phyloP scores from a whole-genome alignment of 2,113 vertebrate genomes.

The Albula glossodonta region DNA sequence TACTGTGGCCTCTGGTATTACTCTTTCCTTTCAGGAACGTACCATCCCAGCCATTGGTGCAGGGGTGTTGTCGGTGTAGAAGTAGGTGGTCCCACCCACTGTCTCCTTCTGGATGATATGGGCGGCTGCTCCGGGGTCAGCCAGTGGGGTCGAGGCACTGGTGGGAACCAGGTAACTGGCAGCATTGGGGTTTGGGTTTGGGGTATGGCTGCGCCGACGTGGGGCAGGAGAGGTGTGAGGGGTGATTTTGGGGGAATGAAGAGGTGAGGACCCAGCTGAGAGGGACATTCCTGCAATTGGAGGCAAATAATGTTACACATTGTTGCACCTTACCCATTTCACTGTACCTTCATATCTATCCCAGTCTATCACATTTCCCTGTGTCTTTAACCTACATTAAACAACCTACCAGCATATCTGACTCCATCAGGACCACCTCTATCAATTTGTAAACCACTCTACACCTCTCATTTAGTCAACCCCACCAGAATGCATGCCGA shows the following conservation, averaged over 20 bases:
- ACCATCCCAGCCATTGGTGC: slow-evolving; percentile 95
- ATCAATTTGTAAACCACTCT: neutral
- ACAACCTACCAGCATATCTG: neutral
- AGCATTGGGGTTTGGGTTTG: slow-evolving; percentile 82
- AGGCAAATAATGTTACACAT: neutral
- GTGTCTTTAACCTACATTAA: neutral
- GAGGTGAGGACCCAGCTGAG: slow-evolving; percentile 96
- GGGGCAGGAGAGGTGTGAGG: slow-evolving; percentile 96
- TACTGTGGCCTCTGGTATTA: neutral
- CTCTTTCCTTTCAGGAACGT: slow-evolving; percentile 39
- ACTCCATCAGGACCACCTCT: neutral
- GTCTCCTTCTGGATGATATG: slow-evolving; percentile 99
- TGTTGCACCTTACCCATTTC: too few relatives aligned
- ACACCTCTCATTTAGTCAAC: neutral
- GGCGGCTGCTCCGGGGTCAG: slow-evolving; percentile 77
- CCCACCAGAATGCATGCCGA: neutral
- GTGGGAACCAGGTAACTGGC: slow-evolving; percentile 97
- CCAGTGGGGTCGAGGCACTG: slow-evolving; percentile 78
- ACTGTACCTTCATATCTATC: too few relatives aligned
- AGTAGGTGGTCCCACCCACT: slow-evolving; percentile 97
- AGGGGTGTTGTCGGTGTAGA: slow-evolving; percentile 96
- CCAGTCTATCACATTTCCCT: too few relatives aligned
- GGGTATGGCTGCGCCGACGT: slow-evolving; percentile 96
- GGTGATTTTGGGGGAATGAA: slow-evolving; percentile 98
- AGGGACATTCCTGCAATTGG: slow-evolving; percentile 87